Percentiles rank a stretch among this genome's conserved stretches.
phyloP scores from a whole-genome alignment of 2,888 invertebrate species.

The Mechanitis messenoides region DNA sequence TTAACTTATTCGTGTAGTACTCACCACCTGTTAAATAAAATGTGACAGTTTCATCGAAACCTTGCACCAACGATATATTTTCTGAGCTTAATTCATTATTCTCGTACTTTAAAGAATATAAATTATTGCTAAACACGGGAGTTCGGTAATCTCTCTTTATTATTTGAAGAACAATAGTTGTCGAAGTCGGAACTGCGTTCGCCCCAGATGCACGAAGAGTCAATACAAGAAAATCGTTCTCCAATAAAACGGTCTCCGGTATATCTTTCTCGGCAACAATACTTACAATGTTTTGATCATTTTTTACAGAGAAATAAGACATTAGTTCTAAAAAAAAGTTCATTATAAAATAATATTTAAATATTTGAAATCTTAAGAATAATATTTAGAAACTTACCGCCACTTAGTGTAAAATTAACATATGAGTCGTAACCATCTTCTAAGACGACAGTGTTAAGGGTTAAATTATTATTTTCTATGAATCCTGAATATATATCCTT shows the following conservation, averaged over 20 bases:
- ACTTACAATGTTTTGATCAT: constrained; percentile 37
- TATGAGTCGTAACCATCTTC: constrained; percentile 42
- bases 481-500: constrained; percentile 46
- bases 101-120: constrained; percentile 45
- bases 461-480: constrained; percentile 40
- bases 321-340: constrained; percentile 41
- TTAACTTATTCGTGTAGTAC: not conserved
- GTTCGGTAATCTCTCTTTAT: constrained; percentile 51
- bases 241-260: constrained; percentile 43
- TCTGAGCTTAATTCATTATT: constrained; percentile 19
- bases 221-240: constrained; percentile 49
- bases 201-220: constrained; percentile 48
- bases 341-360: not conserved
- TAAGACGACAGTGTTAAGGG: constrained; percentile 41
- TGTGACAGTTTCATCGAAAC: constrained; percentile 43
- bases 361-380: not conserved
- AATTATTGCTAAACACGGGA: constrained; percentile 48
- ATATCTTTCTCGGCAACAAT: constrained; percentile 37
- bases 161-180: constrained; percentile 52
- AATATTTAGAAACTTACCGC: constrained; percentile 44
- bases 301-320: constrained; percentile 38
- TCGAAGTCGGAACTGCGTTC: constrained; percentile 44
- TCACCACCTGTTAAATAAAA: constrained; percentile 47
- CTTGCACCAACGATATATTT: not conserved
- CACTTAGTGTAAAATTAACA: constrained; percentile 42